A percentile compares a stretch with the other conserved stretches of the same genome.
Evolutionary conservation across 2,113 vertebrate genomes (phyloP).

Genomic region (Lanius ludovicianus): DNA sequence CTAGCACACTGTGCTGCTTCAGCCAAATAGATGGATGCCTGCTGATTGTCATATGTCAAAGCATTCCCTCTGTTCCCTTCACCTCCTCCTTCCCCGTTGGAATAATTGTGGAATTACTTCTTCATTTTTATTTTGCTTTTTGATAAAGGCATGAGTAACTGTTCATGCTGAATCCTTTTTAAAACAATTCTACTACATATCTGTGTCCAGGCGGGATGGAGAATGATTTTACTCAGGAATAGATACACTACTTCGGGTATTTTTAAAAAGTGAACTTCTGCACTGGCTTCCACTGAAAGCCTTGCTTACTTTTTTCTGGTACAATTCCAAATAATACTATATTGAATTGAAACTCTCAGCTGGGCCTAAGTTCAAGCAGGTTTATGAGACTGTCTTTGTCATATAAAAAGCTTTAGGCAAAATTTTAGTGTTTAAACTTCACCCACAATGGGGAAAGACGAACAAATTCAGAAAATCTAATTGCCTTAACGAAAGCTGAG

Average conservation of each 20-base stretch:
- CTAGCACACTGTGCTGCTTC: not conserved
- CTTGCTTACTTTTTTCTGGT: not conserved
- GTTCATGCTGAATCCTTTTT: not conserved
- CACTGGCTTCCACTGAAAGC: not conserved
- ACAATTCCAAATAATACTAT: not conserved
- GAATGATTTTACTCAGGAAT: not conserved
- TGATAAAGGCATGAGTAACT: not conserved
- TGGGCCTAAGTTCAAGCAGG: not conserved
- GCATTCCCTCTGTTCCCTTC: not conserved
- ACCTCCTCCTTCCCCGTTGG: rapidly evolving
- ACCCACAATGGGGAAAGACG: not conserved
- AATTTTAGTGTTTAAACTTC: not conserved
- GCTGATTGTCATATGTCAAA: not conserved
- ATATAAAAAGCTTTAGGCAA: not conserved
- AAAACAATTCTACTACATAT: not conserved
- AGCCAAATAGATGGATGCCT: not conserved
- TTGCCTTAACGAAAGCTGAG: not conserved
- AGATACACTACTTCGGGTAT: not conserved
- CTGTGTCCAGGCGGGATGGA: not conserved
- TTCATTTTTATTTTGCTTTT: not conserved
- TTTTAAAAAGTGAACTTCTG: not conserved
- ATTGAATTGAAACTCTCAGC: not conserved
- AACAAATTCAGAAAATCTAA: not conserved
- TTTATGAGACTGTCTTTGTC: not conserved
- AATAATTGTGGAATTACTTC: not conserved